Evolutionary conservation across 2,797 vertebrate species (phyloP).

Genomic region (Streptopelia turtur): DNA sequence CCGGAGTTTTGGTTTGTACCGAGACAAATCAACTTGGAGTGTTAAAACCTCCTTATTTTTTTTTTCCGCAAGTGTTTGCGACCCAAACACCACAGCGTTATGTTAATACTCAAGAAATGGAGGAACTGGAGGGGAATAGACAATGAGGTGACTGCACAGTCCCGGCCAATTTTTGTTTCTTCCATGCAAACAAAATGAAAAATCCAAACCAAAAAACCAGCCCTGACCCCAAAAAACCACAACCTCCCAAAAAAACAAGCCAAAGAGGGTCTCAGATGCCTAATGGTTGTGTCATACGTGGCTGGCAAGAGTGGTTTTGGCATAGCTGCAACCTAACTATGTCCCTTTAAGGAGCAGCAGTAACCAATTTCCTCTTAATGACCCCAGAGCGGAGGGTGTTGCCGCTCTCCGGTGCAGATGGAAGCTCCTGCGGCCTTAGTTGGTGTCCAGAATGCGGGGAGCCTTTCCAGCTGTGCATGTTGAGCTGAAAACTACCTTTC

Average conservation of each 20-base stretch:
- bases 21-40: background rate
- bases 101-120: slow-evolving; percentile 52
- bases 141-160: slow-evolving; percentile 42
- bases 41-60: slow-evolving; percentile 54
- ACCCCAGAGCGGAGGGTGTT: background rate
- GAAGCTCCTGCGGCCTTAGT: slow-evolving; percentile 55
- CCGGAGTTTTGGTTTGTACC: background rate
- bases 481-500: slow-evolving; percentile 79
- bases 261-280: background rate
- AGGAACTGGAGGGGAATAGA: slow-evolving; percentile 2
- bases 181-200: slow-evolving; percentile 46
- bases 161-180: slow-evolving; percentile 46
- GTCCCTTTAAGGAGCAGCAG: slow-evolving; percentile 77
- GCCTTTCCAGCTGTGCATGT: slow-evolving; percentile 71
- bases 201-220: background rate
- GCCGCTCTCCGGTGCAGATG: background rate
- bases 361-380: slow-evolving; percentile 47
- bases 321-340: slow-evolving; percentile 68
- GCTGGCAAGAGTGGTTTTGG: background rate
- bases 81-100: slow-evolving; percentile 48
- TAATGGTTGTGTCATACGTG: background rate
- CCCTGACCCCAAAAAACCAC: fast-evolving
- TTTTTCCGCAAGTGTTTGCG: background rate
- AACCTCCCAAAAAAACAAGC: background rate
- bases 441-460: slow-evolving; percentile 63